Percentiles rank a stretch among this genome's conserved stretches.
Conservation (phyloP, 1,140 invertebrate genomes). For the Leptonema lineaticorne region DNA sequence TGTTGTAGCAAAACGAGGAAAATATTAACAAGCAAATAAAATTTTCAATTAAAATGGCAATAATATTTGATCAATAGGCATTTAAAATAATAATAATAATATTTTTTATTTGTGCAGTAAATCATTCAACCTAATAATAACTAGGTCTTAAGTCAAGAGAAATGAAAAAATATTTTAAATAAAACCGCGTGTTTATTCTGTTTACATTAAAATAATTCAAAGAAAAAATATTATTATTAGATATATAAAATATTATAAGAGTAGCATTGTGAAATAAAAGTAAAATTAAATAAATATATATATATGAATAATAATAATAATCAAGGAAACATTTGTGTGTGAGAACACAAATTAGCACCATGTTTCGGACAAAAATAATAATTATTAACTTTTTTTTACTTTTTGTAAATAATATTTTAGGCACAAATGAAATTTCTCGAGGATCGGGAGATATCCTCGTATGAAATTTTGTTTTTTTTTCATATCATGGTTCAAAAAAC, state of each 20-base stretch:
- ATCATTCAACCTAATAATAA: conserved; percentile 25
- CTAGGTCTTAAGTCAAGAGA: conserved; percentile 15
- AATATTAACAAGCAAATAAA: conserved; percentile 42
- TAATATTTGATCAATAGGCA: conserved; percentile 39
- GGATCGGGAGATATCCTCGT: conserved; percentile 16
- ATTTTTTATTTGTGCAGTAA: conserved; percentile 39
- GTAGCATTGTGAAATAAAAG: conserved; percentile 32
- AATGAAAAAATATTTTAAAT: conserved; percentile 8
- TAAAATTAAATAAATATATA: no score
- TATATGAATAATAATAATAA: no score
- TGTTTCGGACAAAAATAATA: conserved; percentile 39
- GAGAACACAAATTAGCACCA: conserved; percentile 42
- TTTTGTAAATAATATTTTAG: conserved; percentile 16
- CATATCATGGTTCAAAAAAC: conserved; percentile 4
- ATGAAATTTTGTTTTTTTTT: conserved; percentile 2
- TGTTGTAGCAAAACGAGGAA: conserved; percentile 36
- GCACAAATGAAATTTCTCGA: conserved; percentile 15
- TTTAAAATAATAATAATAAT: conserved; percentile 27
- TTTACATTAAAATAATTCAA: conserved; percentile 10
- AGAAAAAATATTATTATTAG: conserved; percentile 21
- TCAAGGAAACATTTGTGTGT: conserved; percentile 33
- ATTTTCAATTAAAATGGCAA: conserved; percentile 39
- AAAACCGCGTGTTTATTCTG: no score
- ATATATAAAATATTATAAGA: conserved; percentile 29
- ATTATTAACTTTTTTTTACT: no score